These are phyloP conservation scores for Stylophora pistillata DNA, from an alignment of 64 coral and sea anemone genomes.

Conservation along the genomic window DNA sequence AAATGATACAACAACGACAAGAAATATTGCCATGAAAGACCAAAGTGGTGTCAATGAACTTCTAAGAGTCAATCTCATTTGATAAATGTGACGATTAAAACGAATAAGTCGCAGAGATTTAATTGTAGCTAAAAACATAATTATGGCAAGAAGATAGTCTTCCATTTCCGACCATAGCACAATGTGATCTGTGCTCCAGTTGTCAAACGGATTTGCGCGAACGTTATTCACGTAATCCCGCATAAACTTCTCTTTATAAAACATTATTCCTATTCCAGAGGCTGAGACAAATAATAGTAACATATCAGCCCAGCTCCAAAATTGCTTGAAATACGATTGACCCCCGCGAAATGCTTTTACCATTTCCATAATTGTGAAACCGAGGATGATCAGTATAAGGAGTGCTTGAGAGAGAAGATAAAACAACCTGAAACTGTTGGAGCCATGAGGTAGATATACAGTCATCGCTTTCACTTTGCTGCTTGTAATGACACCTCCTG, in stretches of 20 bases:
- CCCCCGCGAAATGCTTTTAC: constrained; percentile 34
- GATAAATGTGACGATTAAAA: constrained; percentile 53
- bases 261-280: constrained; percentile 37
- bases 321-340: constrained; percentile 22
- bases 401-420: constrained; percentile 59
- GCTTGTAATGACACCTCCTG: constrained; percentile 30
- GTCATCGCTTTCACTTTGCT: constrained; percentile 46
- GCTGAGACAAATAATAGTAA: constrained; percentile 23
- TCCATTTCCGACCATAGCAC: constrained; percentile 67
- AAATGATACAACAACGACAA: constrained; percentile 37
- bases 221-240: constrained; percentile 37
- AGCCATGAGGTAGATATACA: constrained; percentile 50
- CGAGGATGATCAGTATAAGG: constrained; percentile 52
- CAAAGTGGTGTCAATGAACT: constrained; percentile 25
- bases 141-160: constrained; percentile 50
- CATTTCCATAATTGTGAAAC: constrained; percentile 33
- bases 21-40: constrained; percentile 39
- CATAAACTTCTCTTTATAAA: constrained; percentile 59
- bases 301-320: constrained; percentile 75
- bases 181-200: constrained; percentile 56
- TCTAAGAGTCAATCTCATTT: constrained; percentile 51
- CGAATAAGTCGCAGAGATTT: constrained; percentile 59
- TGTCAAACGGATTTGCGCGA: constrained; percentile 64
- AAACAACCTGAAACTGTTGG: constrained; percentile 31
- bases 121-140: constrained; percentile 61